These are phyloP conservation scores for Drosophila sordidapex DNA, from an alignment of 2,888 invertebrate genomes.

Conservation along the genomic window DNA sequence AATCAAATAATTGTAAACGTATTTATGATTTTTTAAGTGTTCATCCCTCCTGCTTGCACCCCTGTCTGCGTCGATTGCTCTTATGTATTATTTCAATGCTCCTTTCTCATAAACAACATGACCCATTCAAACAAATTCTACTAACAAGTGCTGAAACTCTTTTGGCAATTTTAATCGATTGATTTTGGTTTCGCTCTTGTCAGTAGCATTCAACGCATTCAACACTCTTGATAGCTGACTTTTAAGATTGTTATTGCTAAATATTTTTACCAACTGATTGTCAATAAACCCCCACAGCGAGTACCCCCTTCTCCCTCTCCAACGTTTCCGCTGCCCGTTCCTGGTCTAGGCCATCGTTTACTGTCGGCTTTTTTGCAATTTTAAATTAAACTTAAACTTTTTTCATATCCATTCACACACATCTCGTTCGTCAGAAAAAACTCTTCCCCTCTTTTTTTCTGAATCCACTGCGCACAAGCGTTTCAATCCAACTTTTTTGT, in stretches of 20 bases:
- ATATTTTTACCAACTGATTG: slow-evolving; percentile 44
- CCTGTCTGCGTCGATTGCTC: neutral
- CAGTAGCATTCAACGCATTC: slow-evolving; percentile 8
- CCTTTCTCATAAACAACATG: neutral
- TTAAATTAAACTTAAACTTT: slow-evolving; percentile 78
- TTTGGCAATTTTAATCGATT: slow-evolving; percentile 4
- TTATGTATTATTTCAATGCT: neutral
- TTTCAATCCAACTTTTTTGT: slow-evolving; percentile 73
- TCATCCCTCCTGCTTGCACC: neutral
- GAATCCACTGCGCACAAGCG: slow-evolving; percentile 72
- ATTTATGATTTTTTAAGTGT: neutral
- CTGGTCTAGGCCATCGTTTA: slow-evolving; percentile 23
- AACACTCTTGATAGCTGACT: slow-evolving; percentile 21
- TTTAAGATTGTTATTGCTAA: slow-evolving; percentile 47
- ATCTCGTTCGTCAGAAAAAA: slow-evolving; percentile 47
- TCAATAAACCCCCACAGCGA: slow-evolving; percentile 38
- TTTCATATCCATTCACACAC: slow-evolving; percentile 78
- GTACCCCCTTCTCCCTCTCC: neutral
- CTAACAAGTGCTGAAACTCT: slow-evolving; percentile 2
- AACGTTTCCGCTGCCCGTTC: slow-evolving; percentile 17
- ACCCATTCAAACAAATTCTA: neutral
- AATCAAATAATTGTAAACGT: neutral
- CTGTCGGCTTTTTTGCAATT: slow-evolving; percentile 70
- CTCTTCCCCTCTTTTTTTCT: slow-evolving; percentile 31
- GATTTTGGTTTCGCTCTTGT: neutral